Conservation (phyloP, 2,888 invertebrate genomes). For the Agrenia bidenticulata region DNA sequence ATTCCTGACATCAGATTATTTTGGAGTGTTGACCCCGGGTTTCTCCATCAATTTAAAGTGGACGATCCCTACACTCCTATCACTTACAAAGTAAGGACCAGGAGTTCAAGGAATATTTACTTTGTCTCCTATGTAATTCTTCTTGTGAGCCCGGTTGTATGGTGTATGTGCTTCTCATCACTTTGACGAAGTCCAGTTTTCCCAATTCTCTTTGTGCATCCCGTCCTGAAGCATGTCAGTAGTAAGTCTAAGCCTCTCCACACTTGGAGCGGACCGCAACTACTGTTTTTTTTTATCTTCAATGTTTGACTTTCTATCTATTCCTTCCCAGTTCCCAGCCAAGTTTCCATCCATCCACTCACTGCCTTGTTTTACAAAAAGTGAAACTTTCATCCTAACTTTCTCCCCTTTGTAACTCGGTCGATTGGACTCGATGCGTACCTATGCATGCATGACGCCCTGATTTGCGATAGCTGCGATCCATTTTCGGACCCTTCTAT, state of each 20-base stretch:
- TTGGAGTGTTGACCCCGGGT: conserved; percentile 92
- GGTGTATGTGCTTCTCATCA: conserved; percentile 1
- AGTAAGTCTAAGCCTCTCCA: too few species aligned
- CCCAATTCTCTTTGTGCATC: not conserved
- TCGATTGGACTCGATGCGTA: not conserved
- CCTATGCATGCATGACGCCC: not conserved
- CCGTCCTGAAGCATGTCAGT: too few species aligned
- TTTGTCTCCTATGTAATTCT: not conserved
- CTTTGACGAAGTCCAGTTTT: conserved; percentile 14
- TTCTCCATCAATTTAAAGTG: conserved; percentile 82
- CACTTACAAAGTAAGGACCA: conserved; percentile 67
- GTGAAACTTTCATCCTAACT: conserved; percentile 8
- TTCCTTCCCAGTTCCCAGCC: not conserved
- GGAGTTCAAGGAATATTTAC: conserved; percentile 2
- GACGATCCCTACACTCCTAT: conserved; percentile 68
- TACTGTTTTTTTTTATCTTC: not conserved
- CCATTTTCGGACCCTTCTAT: conserved; percentile 1
- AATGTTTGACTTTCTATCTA: conserved; percentile 13
- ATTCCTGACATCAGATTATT: conserved; percentile 96
- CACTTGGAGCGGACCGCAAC: not conserved
- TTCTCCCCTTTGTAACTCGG: not conserved
- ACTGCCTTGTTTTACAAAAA: not conserved
- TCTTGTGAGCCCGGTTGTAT: not conserved
- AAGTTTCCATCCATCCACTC: not conserved
- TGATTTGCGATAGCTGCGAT: not conserved